Conservation (phyloP, 2,113 vertebrate genomes). For the Clarias magur region DNA sequence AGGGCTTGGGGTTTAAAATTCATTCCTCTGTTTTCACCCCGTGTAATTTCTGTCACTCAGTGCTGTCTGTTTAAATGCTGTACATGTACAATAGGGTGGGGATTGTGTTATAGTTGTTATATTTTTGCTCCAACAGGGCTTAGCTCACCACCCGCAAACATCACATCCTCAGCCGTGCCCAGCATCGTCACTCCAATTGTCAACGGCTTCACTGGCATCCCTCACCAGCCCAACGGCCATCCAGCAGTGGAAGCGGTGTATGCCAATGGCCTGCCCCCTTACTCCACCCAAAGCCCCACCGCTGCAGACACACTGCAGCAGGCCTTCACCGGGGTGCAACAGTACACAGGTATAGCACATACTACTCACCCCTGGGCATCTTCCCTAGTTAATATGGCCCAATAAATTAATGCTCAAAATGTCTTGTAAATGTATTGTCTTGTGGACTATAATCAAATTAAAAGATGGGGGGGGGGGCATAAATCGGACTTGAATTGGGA, state of each 20-base stretch:
- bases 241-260: conserved; percentile 91
- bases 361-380: no score
- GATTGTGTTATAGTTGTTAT: not conserved
- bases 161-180: conserved; percentile 86
- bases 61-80: not conserved
- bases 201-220: conserved; percentile 91
- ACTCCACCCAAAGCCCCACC: conserved; percentile 94
- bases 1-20: not conserved
- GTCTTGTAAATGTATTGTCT: not conserved
- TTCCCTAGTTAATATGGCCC: not conserved
- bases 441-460: not conserved
- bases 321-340: conserved; percentile 94
- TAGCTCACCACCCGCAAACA: conserved; percentile 89
- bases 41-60: not conserved
- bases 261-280: conserved; percentile 90
- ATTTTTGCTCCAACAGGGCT: conserved; percentile 75
- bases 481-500: no score
- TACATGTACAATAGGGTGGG: not conserved
- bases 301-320: conserved; percentile 94
- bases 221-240: conserved; percentile 90
- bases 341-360: conserved; percentile 86
- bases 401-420: not conserved
- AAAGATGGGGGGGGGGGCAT: no score
- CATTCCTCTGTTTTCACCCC: not conserved
- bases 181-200: conserved; percentile 90